These are phyloP conservation scores for Turritopsis dohrnii DNA, from an alignment of 30 jellyfish, hydroid and myxozoan genomes.

Conservation along the genomic window DNA sequence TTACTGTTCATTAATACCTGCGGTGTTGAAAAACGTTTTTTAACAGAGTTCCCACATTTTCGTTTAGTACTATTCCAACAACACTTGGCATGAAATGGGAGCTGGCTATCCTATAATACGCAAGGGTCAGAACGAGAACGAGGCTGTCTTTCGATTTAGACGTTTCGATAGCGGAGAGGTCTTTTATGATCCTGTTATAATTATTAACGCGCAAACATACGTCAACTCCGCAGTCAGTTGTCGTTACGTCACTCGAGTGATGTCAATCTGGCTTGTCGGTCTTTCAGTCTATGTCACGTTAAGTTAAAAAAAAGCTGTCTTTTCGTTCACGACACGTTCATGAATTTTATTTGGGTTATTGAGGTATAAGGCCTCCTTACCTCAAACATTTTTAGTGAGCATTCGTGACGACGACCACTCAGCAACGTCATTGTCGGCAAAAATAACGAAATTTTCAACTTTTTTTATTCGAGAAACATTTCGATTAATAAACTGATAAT, in stretches of 20 bases:
- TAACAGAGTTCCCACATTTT: neutral
- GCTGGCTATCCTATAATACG: constrained; percentile 8
- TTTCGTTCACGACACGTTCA: neutral
- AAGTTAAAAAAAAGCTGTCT: neutral
- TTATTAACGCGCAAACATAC: neutral
- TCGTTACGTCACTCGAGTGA: neutral
- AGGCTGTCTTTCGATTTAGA: constrained; percentile 25
- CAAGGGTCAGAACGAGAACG: constrained; percentile 1
- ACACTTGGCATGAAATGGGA: constrained; percentile 6
- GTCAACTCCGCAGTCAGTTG: neutral
- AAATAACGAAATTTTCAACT: neutral
- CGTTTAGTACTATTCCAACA: constrained; percentile 3
- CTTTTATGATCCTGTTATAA: neutral
- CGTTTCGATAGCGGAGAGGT: neutral
- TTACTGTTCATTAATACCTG: neutral
- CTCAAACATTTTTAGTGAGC: too few species aligned
- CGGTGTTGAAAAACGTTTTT: neutral
- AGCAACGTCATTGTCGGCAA: too few species aligned
- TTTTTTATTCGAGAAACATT: too few species aligned
- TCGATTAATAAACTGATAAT: too few species aligned
- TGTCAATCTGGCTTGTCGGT: neutral
- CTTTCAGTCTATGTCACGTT: neutral
- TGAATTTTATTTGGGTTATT: too few species aligned
- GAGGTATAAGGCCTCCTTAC: too few species aligned
- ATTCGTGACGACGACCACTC: too few species aligned